A percentile compares a stretch with the other conserved stretches of the same genome.
Conservation (phyloP, 2,888 invertebrate genomes). For the Congeria kusceri region DNA sequence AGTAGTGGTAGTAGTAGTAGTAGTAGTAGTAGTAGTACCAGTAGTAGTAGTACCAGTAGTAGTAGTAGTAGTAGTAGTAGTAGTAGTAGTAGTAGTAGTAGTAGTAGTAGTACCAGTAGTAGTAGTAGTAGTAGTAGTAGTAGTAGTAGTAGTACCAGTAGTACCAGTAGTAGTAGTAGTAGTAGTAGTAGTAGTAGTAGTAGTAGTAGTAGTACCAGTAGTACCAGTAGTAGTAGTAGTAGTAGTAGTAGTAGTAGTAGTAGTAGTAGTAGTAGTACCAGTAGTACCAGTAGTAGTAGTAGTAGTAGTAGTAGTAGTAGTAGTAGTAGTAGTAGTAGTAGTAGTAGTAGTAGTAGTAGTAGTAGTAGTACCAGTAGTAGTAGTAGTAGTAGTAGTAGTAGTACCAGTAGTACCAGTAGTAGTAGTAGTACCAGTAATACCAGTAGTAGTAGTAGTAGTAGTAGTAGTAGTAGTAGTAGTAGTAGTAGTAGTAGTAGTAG, state of each 20-base stretch:
- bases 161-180: slow-evolving; percentile 6
- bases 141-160: slow-evolving; percentile 1
- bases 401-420: slow-evolving; percentile 9
- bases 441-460: slow-evolving; percentile 2
- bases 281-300: background rate
- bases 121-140: slow-evolving; percentile 4
- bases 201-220: slow-evolving; percentile 8
- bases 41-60: slow-evolving; percentile 3
- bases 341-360: slow-evolving; percentile 10
- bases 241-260: background rate
- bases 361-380: slow-evolving; percentile 3
- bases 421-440: slow-evolving; percentile 10
- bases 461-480: slow-evolving; percentile 3
- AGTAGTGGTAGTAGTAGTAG: slow-evolving; percentile 8
- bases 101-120: slow-evolving; percentile 2
- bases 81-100: slow-evolving; percentile 5
- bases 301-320: slow-evolving; percentile 1
- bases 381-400: slow-evolving; percentile 7
- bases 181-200: slow-evolving; percentile 13
- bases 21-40: slow-evolving; percentile 6
- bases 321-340: slow-evolving; percentile 13
- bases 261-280: background rate
- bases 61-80: slow-evolving; percentile 6
- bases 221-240: background rate
- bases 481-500: slow-evolving; percentile 17